Base-by-base conservation (phyloP, 1,140 invertebrate species). In the Calosoma granatense region DNA sequence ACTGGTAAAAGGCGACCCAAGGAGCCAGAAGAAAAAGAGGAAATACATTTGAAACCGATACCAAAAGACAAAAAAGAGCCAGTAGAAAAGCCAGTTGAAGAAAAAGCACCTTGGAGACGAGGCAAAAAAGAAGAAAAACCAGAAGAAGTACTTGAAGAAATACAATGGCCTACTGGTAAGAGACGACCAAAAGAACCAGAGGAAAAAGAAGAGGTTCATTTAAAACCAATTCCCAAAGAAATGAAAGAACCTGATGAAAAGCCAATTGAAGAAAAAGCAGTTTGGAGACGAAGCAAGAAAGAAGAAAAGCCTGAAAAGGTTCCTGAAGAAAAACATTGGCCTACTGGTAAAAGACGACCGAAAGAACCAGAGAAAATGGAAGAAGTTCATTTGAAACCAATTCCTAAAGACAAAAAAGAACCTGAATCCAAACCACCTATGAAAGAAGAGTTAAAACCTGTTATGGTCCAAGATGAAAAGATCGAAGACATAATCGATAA, bases 31-130 rank as follows among this genome's bases (percentile, higher is more conserved):
- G 59, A 65, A 47, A 59, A 59, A 12, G 62, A 67, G 59, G 66
- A 63, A 55, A 57, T 63, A 2, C 47, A 57, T 21, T 52, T 65
- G 61, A 52, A 72, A 69, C 59, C 57, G 64, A 67, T 69, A 47
- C 69, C 69, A 3, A 73, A 77, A 57, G 71, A 52, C 47, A 58
- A 67, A 22, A 66, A 70, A 9, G 61, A 60, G 54, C 57, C 60
- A 54, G 62, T 63, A 22, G 59, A 63, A 20, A 53, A 56, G 59
- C 65, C 65, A 20, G 70, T 71, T 57, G 51, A 59, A 61, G 51
- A 59, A 11, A 57, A 52, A 61, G 60, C 54, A 56, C 60, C 60
- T 57, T 64, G 60, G 62, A 64, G 65, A 61, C 56, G 58, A 52
- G 43, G 22, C 51, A 61, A 47, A 62, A 53, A 54, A 43, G 57